Base-by-base conservation (phyloP, 1,140 invertebrate species). In the Paraescarpia echinospica region DNA sequence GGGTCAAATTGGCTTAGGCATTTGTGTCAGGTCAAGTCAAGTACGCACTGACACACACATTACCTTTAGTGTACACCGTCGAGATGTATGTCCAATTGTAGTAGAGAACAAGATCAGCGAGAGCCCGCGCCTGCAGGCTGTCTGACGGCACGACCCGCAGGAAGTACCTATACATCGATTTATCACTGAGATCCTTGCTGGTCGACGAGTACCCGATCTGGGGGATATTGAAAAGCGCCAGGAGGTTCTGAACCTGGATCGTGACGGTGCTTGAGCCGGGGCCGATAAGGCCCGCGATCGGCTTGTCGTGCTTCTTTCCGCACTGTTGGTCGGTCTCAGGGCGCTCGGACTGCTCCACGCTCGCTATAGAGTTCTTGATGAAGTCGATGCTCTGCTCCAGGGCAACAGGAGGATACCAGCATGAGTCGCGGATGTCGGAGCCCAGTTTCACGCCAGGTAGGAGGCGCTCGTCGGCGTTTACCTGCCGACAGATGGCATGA, bases 31-130 rank as follows among this genome's bases (percentile, higher is more conserved):
- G n/a, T n/a, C n/a, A n/a, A n/a, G n/a, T n/a, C n/a, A n/a, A n/a
- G n/a, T 51, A 18, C 48, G 8, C 89, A 89, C 89, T 33, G 41
- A 41, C 41, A 4, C 41, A 12, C 89, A n/a, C 89, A 22, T 95
- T 94, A 98, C 98, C 98, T 95, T 98, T 97, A 2, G 98, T 98
- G 95, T 98, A 97, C 89, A 98, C 97, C n/a, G 97, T 97, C 31
- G 97, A 98, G 6, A 98, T 97, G 94, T 98, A 98, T 1, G 97
- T 98, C 98, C 98, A 98, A 95, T 98, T 98, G 95, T 97, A 97
- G 92, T 96, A 95, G 93, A 96, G 95, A 12, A 98, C 97, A 59
- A 98, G 96, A 95, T 98, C 97, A 89, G 98, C 96, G 94, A 98
- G 97, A 34, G 97, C 97, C 94, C 97, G 97, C 1, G 98, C 98